These are phyloP conservation scores for Lophotis ruficrista DNA, from an alignment of 2,113 vertebrate species.

Conservation along the genomic window DNA sequence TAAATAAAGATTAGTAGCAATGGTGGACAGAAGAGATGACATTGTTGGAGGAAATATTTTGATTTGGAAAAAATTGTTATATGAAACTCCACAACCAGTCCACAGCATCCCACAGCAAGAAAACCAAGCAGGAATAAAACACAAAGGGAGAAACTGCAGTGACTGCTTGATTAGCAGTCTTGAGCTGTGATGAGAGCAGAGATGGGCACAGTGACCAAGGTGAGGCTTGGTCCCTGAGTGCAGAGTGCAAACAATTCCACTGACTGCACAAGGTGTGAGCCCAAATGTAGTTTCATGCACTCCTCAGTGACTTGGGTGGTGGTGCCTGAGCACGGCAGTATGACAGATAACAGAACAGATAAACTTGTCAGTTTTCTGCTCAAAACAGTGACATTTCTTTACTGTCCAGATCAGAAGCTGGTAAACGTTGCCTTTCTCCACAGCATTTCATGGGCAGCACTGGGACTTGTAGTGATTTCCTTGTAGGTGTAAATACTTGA, in stretches of 20 bases:
- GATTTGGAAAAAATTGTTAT: not conserved
- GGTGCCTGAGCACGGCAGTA: not conserved
- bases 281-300: not conserved
- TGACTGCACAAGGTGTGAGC: not conserved
- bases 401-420: not conserved
- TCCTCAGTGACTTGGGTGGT: not conserved
- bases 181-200: not conserved
- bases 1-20: constrained; percentile 46
- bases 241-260: not conserved
- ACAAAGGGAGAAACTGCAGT: not conserved
- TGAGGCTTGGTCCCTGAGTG: not conserved
- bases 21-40: not conserved
- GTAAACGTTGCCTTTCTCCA: not conserved
- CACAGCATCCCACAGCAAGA: not conserved
- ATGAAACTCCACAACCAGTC: not conserved
- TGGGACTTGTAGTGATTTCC: not conserved
- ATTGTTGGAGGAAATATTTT: constrained; percentile 15
- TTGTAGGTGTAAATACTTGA: not conserved
- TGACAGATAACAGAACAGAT: not conserved
- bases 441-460: not conserved
- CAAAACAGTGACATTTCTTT: not conserved
- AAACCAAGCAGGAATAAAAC: not conserved
- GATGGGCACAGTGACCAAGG: not conserved
- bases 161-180: not conserved
- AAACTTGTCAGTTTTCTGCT: not conserved